Base-by-base conservation (phyloP, 37 sponge, comb jelly and placozoan genomes). In the Agelas oroides region DNA sequence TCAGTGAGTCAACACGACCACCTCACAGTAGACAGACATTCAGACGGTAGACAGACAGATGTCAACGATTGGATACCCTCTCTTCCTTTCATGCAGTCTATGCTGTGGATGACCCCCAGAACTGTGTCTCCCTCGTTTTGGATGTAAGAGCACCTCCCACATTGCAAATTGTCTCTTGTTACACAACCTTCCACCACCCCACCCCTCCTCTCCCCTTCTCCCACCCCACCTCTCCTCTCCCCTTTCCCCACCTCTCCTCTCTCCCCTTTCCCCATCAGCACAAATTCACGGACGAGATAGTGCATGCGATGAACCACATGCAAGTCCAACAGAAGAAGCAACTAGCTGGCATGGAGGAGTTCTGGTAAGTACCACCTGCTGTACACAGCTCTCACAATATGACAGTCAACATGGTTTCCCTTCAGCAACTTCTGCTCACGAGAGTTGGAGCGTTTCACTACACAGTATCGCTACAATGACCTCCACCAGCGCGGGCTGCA, bases 251-350 rank as follows among this genome's bases (percentile, higher is more conserved):
- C 8, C 46, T 46, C 46, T 46, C 8, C 46, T 8, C 46, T 46
- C 46, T 46, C 8, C 46, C 8, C 46, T 46, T 8, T 46, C 46
- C 8, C 46, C 46, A 3, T 8, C 52, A 89, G 89, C 84, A 78
- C 79, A 89, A 89, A 84, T 84, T 73, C 53, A 21, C 84, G 23
- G 83, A 89, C 16, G 84, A 89, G 73, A 60, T 89, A 14, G 84
- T 83, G 5, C 73, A 84, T 27, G 53, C 59, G 37, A 77, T 89
- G 21, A 53, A 67, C 39, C 5, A 35, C 23, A 55, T 89, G 62
- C 63, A 60, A 24, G 40, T 53, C 25, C 89, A 89, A 36, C 84
- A 76, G 52, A 77, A 63, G 71, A 78, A 65, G 21, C 89, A 89
- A 66, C 36, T 76, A 16, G 70, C 65, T 5, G 79, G 89, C 11